Percentiles rank a stretch among this genome's conserved stretches.
Evolutionary conservation across 2,113 vertebrate species (phyloP).

Genomic region (Lontra canadensis): DNA sequence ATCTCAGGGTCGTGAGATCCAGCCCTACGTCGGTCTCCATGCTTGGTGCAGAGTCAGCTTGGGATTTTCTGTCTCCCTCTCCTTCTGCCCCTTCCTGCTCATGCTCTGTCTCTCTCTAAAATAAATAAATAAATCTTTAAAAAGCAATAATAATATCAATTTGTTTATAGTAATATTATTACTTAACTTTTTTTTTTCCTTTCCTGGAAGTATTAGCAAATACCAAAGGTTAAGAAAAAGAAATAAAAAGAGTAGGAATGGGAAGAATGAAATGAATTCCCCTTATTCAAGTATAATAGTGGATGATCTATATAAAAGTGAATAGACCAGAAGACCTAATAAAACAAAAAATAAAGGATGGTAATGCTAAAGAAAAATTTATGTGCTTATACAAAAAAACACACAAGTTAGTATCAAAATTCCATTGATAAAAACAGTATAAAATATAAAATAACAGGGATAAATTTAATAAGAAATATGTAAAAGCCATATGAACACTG

Average conservation of each 20-base stretch:
- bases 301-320: not conserved
- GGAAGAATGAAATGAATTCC: not conserved
- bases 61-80: not conserved
- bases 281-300: not conserved
- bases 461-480: not conserved
- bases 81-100: not conserved
- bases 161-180: not conserved
- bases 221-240: not conserved
- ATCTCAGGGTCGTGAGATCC: not conserved
- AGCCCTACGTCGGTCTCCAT: not conserved
- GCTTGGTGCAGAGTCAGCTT: not conserved
- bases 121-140: not conserved
- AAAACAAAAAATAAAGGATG: not conserved
- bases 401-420: not conserved
- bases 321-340: not conserved
- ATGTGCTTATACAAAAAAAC: not conserved
- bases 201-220: not conserved
- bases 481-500: not conserved
- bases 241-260: not conserved
- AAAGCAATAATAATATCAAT: slow-evolving; percentile 2
- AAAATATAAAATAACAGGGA: not conserved
- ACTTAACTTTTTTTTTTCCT: not conserved
- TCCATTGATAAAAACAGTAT: not conserved
- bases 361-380: not conserved
- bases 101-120: not conserved